Evolutionary conservation across 2,888 invertebrate species (phyloP), one percentile per base, ranked within the genome.

Genomic region (Agrochola lychnidis): DNA sequence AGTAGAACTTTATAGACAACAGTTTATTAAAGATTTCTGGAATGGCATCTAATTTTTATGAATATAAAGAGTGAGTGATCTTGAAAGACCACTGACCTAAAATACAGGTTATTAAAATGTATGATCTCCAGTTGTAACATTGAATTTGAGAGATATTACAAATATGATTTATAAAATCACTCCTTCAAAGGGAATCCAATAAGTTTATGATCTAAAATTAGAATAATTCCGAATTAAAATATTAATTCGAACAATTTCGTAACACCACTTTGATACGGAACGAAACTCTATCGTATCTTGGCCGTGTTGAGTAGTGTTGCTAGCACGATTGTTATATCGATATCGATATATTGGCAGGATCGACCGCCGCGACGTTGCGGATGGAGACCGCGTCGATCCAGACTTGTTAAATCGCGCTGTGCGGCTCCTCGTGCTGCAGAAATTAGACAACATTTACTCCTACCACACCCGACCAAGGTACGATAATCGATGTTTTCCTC

Each of bases 401-500:
- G 95, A 95, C 93, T 93, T 94, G 93, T 95, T 97, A 96, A 96
- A 97, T 91, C 96, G 97, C 88, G 97, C 97, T 84, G 94, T 97
- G 92, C 95, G 97, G 92, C 96, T 97, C 87, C 96, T 97, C 79
- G 97, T 97, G 92, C 96, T 97, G 91, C 97, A 97, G 94, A 96
- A 96, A 90, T 95, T 97, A 92, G 97, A 97, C 96, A 96, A 96
- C 95, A 94, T 96, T 94, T 97, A 97, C 96, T 95, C 97, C 94
- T 97, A 96, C 95, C 97, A 97, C 95, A 95, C 96, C 90, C 96
- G 97, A 94, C 97, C 97, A 95, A 97, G 97, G 97, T 97, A 97
- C 96, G 96, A 95, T 89, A 92, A 92, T 95, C 94, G 95, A 94
- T 95, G 95, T 95, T 92, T 88, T 91, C 90, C 90, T 85, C 85